Percentiles rank a stretch among this genome's conserved stretches.
Conservation (phyloP, 2,797 vertebrate genomes). For the Chaenodraco wilsoni region DNA sequence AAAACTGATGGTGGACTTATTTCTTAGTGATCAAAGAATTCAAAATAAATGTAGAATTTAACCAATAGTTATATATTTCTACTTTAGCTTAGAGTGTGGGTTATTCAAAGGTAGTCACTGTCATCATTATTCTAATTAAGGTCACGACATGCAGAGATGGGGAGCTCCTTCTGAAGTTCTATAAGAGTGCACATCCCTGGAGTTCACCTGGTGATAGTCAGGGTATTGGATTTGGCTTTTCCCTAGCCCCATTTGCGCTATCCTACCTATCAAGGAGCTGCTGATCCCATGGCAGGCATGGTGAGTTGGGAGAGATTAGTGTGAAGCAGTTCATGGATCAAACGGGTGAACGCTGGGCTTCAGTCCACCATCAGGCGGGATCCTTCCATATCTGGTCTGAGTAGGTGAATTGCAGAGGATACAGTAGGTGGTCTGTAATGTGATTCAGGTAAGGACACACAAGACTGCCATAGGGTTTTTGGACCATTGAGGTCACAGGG, state of each 20-base stretch:
- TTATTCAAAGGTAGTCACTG: neutral
- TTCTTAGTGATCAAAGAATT: too few relatives aligned
- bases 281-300: constrained; percentile 38
- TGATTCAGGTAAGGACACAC: constrained; percentile 35
- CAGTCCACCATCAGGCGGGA: constrained; percentile 37
- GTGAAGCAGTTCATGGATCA: constrained; percentile 45
- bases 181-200: constrained; percentile 1
- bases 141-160: neutral
- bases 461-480: constrained; percentile 19
- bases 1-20: too few relatives aligned
- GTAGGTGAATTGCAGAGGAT: constrained; percentile 30
- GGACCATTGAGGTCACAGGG: constrained; percentile 27
- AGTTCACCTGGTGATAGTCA: constrained; percentile 17
- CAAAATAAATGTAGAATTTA: neutral
- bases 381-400: constrained; percentile 34
- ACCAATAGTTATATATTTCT: neutral
- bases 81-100: neutral
- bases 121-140: neutral
- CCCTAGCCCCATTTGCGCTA: constrained; percentile 22
- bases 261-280: constrained; percentile 27
- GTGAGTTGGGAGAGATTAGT: constrained; percentile 27
- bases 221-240: constrained; percentile 31
- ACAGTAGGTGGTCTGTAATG: constrained; percentile 24
- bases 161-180: constrained; percentile 1
- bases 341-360: constrained; percentile 37